phyloP scores from a whole-genome alignment of 1,140 invertebrate species.

The Camponotus pennsylvanicus region DNA sequence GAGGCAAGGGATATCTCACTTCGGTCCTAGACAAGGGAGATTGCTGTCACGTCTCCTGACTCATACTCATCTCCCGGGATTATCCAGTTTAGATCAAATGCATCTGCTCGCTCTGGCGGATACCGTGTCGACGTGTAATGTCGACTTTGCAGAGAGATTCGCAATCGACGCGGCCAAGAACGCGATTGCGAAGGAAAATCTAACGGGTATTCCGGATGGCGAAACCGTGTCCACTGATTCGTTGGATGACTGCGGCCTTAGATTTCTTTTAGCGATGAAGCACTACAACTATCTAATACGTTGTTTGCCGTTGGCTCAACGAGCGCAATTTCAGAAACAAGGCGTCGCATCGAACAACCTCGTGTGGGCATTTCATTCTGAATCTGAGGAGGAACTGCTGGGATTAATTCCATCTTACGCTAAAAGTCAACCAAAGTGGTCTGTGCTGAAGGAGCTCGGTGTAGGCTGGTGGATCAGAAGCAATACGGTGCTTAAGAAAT shows the following conservation, averaged over 20 bases:
- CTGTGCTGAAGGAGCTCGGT: constrained; percentile 95
- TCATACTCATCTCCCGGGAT: constrained; percentile 97
- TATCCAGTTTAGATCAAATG: constrained; percentile 99
- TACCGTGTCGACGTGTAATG: constrained; percentile 97
- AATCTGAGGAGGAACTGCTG: constrained; percentile 98
- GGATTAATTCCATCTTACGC: constrained; percentile 95
- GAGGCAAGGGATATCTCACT: constrained; percentile 92
- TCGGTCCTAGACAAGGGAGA: constrained; percentile 93
- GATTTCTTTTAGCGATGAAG: constrained; percentile 98
- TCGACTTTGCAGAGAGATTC: constrained; percentile 94
- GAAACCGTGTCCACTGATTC: constrained; percentile 91
- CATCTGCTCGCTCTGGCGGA: constrained; percentile 98
- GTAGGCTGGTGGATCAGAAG: constrained; percentile 99
- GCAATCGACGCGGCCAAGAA: constrained; percentile 92
- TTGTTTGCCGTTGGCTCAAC: constrained; percentile 95
- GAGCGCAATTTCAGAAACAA: constrained; percentile 94
- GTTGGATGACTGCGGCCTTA: constrained; percentile 98
- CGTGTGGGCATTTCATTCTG: constrained; percentile 99
- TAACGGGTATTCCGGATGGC: constrained; percentile 88
- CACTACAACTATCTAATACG: constrained; percentile 97
- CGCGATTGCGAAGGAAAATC: constrained; percentile 90
- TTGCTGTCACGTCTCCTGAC: constrained; percentile 96
- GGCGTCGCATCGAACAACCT: constrained; percentile 97
- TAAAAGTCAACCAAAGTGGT: constrained; percentile 95
- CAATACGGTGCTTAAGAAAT: constrained; percentile 92